phyloP scores from a whole-genome alignment of 2,888 invertebrate species.

The Litoditis marina region DNA sequence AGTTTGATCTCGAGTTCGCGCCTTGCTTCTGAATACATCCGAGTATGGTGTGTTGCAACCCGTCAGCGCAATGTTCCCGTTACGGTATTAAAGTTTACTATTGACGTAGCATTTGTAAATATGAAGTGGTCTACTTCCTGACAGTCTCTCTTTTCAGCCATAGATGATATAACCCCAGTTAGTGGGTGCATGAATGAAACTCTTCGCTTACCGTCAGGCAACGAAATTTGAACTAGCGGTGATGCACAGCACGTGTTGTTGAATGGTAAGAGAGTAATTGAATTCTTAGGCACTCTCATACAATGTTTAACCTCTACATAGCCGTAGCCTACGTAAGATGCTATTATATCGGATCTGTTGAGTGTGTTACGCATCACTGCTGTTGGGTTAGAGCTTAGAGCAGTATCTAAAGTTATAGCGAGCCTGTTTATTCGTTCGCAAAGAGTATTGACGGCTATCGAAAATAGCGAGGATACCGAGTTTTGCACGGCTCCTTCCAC shows the following conservation, averaged over 20 bases:
- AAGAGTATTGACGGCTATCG: not conserved
- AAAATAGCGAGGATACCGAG: not conserved
- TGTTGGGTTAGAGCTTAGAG: conserved; percentile 1
- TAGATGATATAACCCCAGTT: conserved; percentile 1
- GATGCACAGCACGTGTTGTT: conserved; percentile 3
- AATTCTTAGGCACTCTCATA: not conserved
- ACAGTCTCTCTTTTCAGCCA: too few relatives aligned
- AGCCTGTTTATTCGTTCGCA: not conserved
- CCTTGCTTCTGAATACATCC: too few relatives aligned
- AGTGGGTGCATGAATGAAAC: conserved; percentile 1
- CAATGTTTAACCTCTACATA: not conserved
- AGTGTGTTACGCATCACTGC: not conserved
- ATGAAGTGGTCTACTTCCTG: too few relatives aligned
- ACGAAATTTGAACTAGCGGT: not conserved
- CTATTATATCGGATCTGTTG: not conserved
- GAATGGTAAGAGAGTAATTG: not conserved
- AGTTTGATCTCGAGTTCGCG: too few relatives aligned
- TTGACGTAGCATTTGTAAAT: too few relatives aligned
- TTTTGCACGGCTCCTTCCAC: not conserved
- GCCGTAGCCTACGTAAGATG: conserved; percentile 7
- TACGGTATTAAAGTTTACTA: too few relatives aligned
- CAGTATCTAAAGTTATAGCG: not conserved
- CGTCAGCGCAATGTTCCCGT: too few relatives aligned
- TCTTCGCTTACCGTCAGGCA: not conserved
- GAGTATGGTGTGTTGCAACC: too few relatives aligned